Conservation (phyloP, 2,797 vertebrate genomes). For the Pyrocephalus nanus region DNA sequence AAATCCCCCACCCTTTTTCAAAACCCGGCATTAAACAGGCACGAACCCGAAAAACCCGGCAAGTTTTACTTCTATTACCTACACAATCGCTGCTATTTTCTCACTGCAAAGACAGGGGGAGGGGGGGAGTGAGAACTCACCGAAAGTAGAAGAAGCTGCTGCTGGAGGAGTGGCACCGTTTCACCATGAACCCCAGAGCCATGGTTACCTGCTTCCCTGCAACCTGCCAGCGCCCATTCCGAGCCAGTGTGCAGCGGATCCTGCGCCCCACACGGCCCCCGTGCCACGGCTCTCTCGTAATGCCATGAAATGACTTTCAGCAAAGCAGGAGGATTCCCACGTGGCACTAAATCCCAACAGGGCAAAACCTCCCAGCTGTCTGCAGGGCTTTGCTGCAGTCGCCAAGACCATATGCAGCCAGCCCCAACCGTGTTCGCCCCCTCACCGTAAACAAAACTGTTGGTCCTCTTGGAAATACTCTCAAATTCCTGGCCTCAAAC, state of each 20-base stretch:
- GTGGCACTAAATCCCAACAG: constrained; percentile 73
- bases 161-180: constrained; percentile 37
- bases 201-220: constrained; percentile 24
- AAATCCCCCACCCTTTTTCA: neutral
- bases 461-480: neutral
- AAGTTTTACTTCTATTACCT: neutral
- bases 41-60: rapidly evolving
- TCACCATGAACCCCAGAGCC: constrained; percentile 70
- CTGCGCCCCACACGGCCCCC: neutral
- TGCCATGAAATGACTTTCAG: constrained; percentile 69
- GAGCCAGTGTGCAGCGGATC: neutral
- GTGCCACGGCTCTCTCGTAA: constrained; percentile 26
- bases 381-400: constrained; percentile 39
- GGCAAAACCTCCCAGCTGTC: constrained; percentile 76
- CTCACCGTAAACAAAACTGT: neutral
- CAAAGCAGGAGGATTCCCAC: constrained; percentile 71
- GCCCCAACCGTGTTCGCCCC: neutral
- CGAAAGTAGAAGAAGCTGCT: constrained; percentile 64
- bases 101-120: neutral
- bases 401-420: neutral
- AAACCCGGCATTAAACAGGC: neutral
- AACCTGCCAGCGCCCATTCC: neutral
- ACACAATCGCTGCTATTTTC: neutral
- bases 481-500: neutral
- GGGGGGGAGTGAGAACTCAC: constrained; percentile 38